Percentiles rank a stretch among this genome's conserved stretches.
Evolutionary conservation across 1,140 invertebrate genomes (phyloP).

Genomic region (Rhizoglyphus robini): DNA sequence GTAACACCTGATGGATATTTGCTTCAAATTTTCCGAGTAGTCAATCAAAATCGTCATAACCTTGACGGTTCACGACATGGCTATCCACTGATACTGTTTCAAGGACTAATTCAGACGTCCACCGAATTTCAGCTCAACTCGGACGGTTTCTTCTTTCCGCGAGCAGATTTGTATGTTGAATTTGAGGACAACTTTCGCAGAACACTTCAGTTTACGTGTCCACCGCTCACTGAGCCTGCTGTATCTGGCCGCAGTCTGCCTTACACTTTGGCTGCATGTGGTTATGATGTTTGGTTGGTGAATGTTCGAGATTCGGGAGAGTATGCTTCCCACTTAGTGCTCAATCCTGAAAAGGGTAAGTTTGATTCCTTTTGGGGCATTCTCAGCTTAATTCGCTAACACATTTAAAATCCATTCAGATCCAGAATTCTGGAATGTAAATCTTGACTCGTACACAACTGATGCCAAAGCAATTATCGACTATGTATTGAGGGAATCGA

Average conservation of each 20-base stretch:
- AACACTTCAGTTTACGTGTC: not conserved
- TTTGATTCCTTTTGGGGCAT: too few relatives aligned
- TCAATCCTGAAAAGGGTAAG: too few relatives aligned
- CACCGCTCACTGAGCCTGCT: not conserved
- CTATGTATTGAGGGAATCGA: not conserved
- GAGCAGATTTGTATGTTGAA: not conserved
- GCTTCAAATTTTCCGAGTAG: not conserved
- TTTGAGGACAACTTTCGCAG: not conserved
- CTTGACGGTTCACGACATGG: not conserved
- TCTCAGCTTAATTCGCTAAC: too few relatives aligned
- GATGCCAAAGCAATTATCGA: not conserved
- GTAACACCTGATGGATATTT: too few relatives aligned
- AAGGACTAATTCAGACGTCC: not conserved
- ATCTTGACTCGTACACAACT: too few relatives aligned
- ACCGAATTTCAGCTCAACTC: not conserved
- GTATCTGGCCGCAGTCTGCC: not conserved
- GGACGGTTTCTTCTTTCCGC: not conserved
- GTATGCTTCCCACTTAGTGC: not conserved
- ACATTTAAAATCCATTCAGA: too few relatives aligned
- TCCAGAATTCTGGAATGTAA: not conserved
- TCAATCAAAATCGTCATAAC: slow-evolving; percentile 2
- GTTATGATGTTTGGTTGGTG: slow-evolving; percentile 4
- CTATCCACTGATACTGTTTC: slow-evolving; percentile 3
- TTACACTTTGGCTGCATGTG: not conserved
- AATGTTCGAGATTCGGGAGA: not conserved